Evolutionary conservation across 1,140 invertebrate species (phyloP).

Genomic region (Saxidomus purpurata): DNA sequence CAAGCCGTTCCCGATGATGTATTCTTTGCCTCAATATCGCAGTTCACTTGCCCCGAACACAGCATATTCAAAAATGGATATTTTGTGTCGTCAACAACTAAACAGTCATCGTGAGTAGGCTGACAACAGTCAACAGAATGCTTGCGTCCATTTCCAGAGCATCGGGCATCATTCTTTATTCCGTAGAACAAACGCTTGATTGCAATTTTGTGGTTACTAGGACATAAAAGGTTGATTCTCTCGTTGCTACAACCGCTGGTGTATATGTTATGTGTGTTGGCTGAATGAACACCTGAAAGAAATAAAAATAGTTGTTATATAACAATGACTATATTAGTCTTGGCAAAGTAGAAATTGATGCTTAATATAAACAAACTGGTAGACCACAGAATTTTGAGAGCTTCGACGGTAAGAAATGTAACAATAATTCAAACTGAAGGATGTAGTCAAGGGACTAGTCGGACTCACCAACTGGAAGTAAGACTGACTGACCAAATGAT

Average conservation of each 20-base stretch:
- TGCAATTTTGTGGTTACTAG: constrained; percentile 71
- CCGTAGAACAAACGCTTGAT: constrained; percentile 79
- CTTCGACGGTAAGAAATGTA: background rate
- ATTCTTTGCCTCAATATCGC: constrained; percentile 70
- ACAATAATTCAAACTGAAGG: background rate
- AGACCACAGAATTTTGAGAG: background rate
- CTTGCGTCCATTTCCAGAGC: constrained; percentile 43
- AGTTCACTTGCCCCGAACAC: constrained; percentile 74
- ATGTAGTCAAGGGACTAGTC: too few relatives aligned
- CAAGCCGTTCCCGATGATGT: constrained; percentile 57
- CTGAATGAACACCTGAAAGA: background rate
- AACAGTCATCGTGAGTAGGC: constrained; percentile 71
- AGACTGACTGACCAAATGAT: too few relatives aligned
- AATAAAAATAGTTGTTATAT: constrained; percentile 1
- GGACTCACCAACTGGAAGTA: too few relatives aligned
- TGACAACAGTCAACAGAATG: constrained; percentile 71
- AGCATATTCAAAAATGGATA: constrained; percentile 75
- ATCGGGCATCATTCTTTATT: constrained; percentile 69
- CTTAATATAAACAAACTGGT: background rate
- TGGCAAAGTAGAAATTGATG: background rate
- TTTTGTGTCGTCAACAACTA: constrained; percentile 72
- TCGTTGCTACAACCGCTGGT: constrained; percentile 75
- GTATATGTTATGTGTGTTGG: constrained; percentile 72
- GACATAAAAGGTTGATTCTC: constrained; percentile 70
- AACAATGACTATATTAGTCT: background rate